phyloP scores from a whole-genome alignment of 2,113 vertebrate genomes.

The Campylorhamphus procurvoides region DNA sequence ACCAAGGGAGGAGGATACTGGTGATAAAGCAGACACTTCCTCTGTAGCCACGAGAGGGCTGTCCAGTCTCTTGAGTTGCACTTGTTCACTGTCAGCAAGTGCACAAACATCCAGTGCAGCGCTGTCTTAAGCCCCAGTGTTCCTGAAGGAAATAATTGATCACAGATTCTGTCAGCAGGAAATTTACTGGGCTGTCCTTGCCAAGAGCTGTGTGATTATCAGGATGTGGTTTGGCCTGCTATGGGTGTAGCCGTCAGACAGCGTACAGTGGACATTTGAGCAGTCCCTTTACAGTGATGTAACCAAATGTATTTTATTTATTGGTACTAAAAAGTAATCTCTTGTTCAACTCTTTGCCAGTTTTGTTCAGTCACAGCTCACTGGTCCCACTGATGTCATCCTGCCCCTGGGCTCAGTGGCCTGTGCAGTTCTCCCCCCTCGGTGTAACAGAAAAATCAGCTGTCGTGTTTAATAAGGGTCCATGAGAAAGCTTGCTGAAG shows the following conservation, averaged over 20 bases:
- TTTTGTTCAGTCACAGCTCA: background rate
- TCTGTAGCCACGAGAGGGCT: conserved; percentile 23
- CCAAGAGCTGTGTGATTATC: background rate
- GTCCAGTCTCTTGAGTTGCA: background rate
- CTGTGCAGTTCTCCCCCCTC: background rate
- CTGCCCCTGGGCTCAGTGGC: background rate
- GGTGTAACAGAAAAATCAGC: background rate
- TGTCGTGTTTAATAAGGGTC: background rate
- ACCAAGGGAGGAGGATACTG: background rate
- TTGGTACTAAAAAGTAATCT: background rate
- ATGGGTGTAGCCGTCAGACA: background rate
- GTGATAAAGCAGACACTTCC: background rate
- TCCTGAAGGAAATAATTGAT: background rate
- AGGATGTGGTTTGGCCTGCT: background rate
- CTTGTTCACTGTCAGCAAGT: background rate
- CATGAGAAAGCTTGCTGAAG: background rate
- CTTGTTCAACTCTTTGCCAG: background rate
- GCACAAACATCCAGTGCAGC: accelerated
- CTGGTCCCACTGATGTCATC: background rate
- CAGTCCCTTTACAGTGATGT: background rate
- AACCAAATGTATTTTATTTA: background rate
- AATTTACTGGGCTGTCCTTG: background rate
- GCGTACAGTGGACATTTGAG: background rate
- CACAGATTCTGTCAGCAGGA: accelerated
- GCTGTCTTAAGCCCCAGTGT: background rate